Evolutionary conservation across 2,797 vertebrate species (phyloP), one percentile per base, ranked within the genome.

Genomic region (Spea hammondii): DNA sequence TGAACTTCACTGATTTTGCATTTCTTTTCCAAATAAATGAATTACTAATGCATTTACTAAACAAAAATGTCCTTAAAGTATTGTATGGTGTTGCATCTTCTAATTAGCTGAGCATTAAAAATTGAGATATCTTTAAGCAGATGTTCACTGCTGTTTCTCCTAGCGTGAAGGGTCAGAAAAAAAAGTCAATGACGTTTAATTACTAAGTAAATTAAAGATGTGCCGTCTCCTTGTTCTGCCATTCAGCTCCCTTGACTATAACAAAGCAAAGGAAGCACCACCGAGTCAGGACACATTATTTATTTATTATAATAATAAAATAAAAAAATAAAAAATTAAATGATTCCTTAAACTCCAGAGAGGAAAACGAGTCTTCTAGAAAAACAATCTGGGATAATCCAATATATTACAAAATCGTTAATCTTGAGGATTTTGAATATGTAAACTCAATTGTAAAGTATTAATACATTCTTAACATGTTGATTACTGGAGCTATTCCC

Each of bases 181-280:
- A 17, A 44, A 80, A 80, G 78, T 80, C 78, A 80, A 80, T 75
- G 78, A 80, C 72, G 75, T 75, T 75, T 80, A 80, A 80, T 80
- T 75, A 80, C 65, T 73, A 74, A 79, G 72, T 79, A 79, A 79
- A 75, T 80, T 80, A 80, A 80, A 80, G 66, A 75, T 70, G 78
- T 54, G 65, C 66, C 47, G 66, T 8, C 65, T 76, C 17, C 65
- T 69, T 60, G 66, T 76, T 69, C 74, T 69, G 14, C 8, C 46
- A 45, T 54, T 76, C 65, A 54, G 50, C 54, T 80, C 78, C 78
- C 72, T 45, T 47, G 78, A 65, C 72, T 59, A 75, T 67, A 70
- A 50, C 54, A 49, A 50, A 70, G 60, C 50, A 75, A 59, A 80
- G 70, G 72, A 47, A n/a, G 75, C 72, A 76, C 59, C 69, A 64